These are phyloP conservation scores for Diarsia dahlii DNA, from an alignment of 2,888 invertebrate genomes.

Conservation along the genomic window DNA sequence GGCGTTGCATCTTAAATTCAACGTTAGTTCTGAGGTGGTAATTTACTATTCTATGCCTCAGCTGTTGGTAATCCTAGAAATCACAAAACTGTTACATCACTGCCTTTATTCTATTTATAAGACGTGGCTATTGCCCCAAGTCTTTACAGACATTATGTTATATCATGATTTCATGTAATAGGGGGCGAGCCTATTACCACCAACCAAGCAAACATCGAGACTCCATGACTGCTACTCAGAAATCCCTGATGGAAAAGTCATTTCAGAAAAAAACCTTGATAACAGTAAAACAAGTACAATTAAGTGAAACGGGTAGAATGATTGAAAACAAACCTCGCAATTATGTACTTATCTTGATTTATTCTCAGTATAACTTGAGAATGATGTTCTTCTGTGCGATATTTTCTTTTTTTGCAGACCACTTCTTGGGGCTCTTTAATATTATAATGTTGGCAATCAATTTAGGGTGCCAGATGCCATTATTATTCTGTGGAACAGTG, in stretches of 20 bases:
- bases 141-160: no score
- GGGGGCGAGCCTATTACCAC: no score
- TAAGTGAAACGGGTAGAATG: conserved; percentile 12
- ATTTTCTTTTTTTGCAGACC: conserved; percentile 12
- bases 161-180: no score
- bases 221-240: no score
- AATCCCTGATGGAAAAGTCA: no score
- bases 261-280: conserved; percentile 1
- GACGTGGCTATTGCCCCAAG: neutral
- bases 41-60: conserved; percentile 44
- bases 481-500: conserved; percentile 22
- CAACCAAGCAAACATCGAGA: no score
- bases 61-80: conserved; percentile 27
- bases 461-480: conserved; percentile 27
- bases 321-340: conserved; percentile 32
- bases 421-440: conserved; percentile 6
- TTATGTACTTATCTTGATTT: conserved; percentile 35
- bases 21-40: conserved; percentile 19
- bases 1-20: conserved; percentile 55
- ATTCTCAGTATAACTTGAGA: conserved; percentile 10
- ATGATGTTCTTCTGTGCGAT: conserved; percentile 6
- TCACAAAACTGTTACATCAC: conserved; percentile 17
- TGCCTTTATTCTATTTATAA: conserved; percentile 18
- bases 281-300: no score
- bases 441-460: conserved; percentile 42